A percentile compares a stretch with the other conserved stretches of the same genome.
Evolutionary conservation across 2,113 vertebrate genomes (phyloP).

Genomic region (Paradoxurus hermaphroditus): DNA sequence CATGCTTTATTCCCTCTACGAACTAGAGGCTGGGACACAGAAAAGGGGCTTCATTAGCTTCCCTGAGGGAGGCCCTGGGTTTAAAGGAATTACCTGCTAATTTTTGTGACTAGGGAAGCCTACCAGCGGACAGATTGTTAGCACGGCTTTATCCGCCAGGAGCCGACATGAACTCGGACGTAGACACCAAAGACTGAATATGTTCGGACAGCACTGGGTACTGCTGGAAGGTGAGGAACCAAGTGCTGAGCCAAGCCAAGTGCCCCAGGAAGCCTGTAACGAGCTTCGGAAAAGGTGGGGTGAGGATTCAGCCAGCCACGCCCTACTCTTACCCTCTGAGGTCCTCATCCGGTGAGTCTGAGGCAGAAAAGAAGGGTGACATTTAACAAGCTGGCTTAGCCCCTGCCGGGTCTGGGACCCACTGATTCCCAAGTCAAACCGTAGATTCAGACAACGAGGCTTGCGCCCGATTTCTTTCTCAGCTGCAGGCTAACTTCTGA

Average conservation of each 20-base stretch:
- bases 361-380: not conserved
- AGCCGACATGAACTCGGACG: not conserved
- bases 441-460: not conserved
- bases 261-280: not conserved
- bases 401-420: not conserved
- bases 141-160: not conserved
- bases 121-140: not conserved
- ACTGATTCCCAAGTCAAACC: not conserved
- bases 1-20: not conserved
- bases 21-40: not conserved
- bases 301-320: too few relatives aligned
- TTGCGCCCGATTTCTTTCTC: not conserved
- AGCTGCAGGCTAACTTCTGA: not conserved
- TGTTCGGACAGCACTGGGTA: not conserved
- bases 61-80: not conserved
- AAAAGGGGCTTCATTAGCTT: not conserved
- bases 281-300: not conserved
- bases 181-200: not conserved
- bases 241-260: not conserved
- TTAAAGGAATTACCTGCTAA: not conserved
- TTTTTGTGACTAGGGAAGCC: not conserved
- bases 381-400: not conserved
- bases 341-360: not conserved
- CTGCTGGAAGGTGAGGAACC: not conserved
- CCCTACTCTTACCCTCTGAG: not conserved